phyloP scores from a whole-genome alignment of 2,888 invertebrate species.

The Emesis russula region DNA sequence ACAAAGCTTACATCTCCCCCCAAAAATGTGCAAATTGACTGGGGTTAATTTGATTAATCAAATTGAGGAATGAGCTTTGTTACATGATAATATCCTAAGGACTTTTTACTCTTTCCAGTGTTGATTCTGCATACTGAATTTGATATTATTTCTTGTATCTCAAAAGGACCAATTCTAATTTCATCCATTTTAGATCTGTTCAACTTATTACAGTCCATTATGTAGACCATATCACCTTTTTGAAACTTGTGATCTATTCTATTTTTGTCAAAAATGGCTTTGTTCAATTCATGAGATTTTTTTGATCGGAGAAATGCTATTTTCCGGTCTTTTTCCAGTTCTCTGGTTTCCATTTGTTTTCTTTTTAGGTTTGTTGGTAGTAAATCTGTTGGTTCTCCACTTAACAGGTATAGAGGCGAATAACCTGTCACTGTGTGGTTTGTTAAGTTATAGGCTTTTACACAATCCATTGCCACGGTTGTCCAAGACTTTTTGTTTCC shows the following conservation, averaged over 20 bases:
- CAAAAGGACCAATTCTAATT: conserved; percentile 47
- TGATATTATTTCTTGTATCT: conserved; percentile 53
- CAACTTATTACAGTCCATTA: conserved; percentile 40
- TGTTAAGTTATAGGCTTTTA: conserved; percentile 39
- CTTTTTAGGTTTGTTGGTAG: conserved; percentile 29
- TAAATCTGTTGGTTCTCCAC: conserved; percentile 41
- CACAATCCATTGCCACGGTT: conserved; percentile 39
- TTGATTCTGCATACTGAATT: conserved; percentile 41
- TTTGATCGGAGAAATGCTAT: conserved; percentile 38
- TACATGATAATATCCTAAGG: conserved; percentile 41
- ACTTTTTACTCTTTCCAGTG: conserved; percentile 48
- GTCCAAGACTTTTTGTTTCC: conserved; percentile 29
- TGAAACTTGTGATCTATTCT: conserved; percentile 54
- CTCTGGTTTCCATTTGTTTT: conserved; percentile 42
- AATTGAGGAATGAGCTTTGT: conserved; percentile 45
- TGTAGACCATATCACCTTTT: conserved; percentile 48
- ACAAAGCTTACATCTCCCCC: conserved; percentile 4
- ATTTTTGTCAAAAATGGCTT: conserved; percentile 51
- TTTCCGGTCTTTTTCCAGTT: conserved; percentile 35
- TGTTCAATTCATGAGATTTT: conserved; percentile 51
- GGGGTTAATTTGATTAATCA: conserved; percentile 34
- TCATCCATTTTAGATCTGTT: conserved; percentile 43
- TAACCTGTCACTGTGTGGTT: conserved; percentile 46
- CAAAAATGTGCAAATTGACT: conserved; percentile 2
- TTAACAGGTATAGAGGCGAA: conserved; percentile 41